phyloP scores from a whole-genome alignment of 2,888 invertebrate genomes.

The Heliconius sara region DNA sequence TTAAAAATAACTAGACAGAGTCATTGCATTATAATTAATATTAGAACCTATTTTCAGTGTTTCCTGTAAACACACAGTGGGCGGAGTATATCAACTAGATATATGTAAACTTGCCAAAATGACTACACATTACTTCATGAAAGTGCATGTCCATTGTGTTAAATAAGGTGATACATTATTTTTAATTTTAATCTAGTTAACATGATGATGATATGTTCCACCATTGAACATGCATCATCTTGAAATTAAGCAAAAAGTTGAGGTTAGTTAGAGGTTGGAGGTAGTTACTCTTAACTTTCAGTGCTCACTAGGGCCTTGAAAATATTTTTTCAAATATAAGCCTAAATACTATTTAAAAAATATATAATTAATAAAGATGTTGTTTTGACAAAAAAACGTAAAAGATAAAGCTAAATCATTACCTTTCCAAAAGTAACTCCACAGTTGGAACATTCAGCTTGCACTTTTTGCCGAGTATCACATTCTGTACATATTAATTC shows the following conservation, averaged over 20 bases:
- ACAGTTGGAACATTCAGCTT: constrained; percentile 90
- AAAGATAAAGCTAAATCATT: constrained; percentile 35
- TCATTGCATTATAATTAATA: not conserved
- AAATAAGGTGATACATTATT: too few relatives aligned
- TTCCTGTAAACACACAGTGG: constrained; percentile 26
- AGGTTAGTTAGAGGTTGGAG: too few relatives aligned
- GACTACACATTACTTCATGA: not conserved
- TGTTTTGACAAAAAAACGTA: not conserved
- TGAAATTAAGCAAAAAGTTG: too few relatives aligned
- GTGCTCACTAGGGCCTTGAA: too few relatives aligned
- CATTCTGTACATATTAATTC: constrained; percentile 93
- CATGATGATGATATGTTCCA: too few relatives aligned
- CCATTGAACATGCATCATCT: too few relatives aligned
- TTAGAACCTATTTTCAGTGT: not conserved
- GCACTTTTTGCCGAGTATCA: constrained; percentile 90
- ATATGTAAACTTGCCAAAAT: constrained; percentile 87
- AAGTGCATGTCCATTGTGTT: not conserved
- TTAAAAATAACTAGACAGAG: not conserved
- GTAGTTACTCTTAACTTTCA: too few relatives aligned
- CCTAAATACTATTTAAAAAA: too few relatives aligned
- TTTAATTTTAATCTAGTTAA: too few relatives aligned
- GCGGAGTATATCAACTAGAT: constrained; percentile 9
- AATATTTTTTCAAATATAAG: too few relatives aligned
- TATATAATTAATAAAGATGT: too few relatives aligned
- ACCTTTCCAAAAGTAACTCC: constrained; percentile 92